Conservation (phyloP, 23 tunicate genomes). For the Diplosoma virens region DNA sequence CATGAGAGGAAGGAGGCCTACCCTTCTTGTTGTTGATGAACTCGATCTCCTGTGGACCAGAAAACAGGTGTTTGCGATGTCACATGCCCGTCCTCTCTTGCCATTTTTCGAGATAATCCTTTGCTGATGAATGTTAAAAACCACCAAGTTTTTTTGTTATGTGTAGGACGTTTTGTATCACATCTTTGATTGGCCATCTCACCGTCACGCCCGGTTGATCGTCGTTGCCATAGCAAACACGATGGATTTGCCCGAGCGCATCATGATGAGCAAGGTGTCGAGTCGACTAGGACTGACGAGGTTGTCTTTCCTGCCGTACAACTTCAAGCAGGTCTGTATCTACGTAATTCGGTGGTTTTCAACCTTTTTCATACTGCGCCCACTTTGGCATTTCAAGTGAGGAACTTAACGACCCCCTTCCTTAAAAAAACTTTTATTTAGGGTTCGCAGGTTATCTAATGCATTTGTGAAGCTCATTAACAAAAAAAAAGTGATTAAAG, state of each 20-base stretch:
- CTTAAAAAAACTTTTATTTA: too few species aligned
- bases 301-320: constrained; percentile 84
- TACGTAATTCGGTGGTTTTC: too few species aligned
- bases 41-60: constrained; percentile 90
- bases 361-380: too few species aligned
- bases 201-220: constrained; percentile 78
- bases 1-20: constrained; percentile 55
- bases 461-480: too few species aligned
- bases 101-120: background rate
- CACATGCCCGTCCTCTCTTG: background rate
- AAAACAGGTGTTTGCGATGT: constrained; percentile 49
- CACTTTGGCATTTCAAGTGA: too few species aligned
- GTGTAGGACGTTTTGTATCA: constrained; percentile 97
- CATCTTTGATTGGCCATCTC: constrained; percentile 97
- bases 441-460: too few species aligned
- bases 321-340: constrained; percentile 73
- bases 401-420: too few species aligned
- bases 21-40: constrained; percentile 89
- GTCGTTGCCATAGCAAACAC: constrained; percentile 98
- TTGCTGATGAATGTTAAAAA: background rate
- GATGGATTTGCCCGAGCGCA: constrained; percentile 94
- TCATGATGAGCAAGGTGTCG: constrained; percentile 87
- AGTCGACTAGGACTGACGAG: constrained; percentile 88
- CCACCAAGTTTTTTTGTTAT: background rate
- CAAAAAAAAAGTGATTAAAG: too few species aligned